Conservation (phyloP, 2,797 vertebrate genomes). For the Coluber constrictor region DNA sequence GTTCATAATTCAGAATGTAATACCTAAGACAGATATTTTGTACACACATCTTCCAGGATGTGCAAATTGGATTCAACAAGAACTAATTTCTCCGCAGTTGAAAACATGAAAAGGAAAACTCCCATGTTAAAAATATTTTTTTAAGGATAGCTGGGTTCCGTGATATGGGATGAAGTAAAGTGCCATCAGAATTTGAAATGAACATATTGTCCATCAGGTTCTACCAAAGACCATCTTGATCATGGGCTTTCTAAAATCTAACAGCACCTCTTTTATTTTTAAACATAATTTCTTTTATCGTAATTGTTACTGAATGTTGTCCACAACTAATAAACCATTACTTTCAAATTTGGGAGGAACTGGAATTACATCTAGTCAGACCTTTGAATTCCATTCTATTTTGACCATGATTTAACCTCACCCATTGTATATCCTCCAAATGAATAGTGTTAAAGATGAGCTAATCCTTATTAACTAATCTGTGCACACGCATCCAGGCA, state of each 20-base stretch:
- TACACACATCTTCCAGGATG: not conserved
- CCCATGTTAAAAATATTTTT: not conserved
- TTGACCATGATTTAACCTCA: constrained; percentile 17
- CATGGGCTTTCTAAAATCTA: not conserved
- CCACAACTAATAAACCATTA: not conserved
- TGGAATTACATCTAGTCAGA: not conserved
- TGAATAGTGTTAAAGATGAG: constrained; percentile 16
- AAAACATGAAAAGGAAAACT: not conserved
- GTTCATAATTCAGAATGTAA: not conserved
- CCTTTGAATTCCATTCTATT: not conserved
- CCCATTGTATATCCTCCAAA: not conserved
- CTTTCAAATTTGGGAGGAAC: not conserved
- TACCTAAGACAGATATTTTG: not conserved
- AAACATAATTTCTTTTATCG: not conserved
- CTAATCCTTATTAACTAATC: constrained; percentile 25
- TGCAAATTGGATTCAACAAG: not conserved
- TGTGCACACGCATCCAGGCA: not conserved
- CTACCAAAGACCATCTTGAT: not conserved
- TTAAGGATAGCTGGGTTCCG: not conserved
- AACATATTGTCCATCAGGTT: not conserved
- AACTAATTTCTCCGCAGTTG: not conserved
- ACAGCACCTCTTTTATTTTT: not conserved
- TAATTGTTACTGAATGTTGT: not conserved
- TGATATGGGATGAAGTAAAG: not conserved
- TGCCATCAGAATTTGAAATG: not conserved